Evolutionary conservation across 2,113 vertebrate species (phyloP).

Genomic region (Pseudonaja textilis): DNA sequence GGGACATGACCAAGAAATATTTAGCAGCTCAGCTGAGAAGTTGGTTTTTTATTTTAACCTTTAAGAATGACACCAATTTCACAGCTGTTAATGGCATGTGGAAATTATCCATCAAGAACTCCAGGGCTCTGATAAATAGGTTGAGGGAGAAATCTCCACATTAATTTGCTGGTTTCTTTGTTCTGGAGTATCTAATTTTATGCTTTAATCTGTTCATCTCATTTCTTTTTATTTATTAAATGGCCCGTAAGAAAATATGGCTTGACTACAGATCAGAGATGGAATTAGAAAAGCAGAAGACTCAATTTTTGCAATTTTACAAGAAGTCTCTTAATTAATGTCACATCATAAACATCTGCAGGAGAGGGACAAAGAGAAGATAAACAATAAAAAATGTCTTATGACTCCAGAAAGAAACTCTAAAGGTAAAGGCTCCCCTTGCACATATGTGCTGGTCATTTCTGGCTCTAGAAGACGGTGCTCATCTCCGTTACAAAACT

Average conservation of each 20-base stretch:
- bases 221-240: not conserved
- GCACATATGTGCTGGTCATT: too few relatives aligned
- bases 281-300: not conserved
- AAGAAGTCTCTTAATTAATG: not conserved
- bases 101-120: constrained; percentile 55
- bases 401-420: not conserved
- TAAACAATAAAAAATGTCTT: not conserved
- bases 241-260: constrained; percentile 35
- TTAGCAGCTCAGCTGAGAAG: constrained; percentile 51
- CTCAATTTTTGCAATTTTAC: not conserved
- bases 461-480: too few relatives aligned
- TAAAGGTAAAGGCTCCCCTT: not conserved
- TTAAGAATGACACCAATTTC: constrained; percentile 63
- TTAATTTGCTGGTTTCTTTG: constrained; percentile 51
- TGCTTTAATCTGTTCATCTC: constrained; percentile 48
- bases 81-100: constrained; percentile 62
- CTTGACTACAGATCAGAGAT: constrained; percentile 18
- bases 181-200: constrained; percentile 44
- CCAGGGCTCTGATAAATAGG: constrained; percentile 28
- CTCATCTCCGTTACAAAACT: too few relatives aligned
- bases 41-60: constrained; percentile 63
- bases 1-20: constrained; percentile 51
- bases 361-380: not conserved
- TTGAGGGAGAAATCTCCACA: constrained; percentile 41
- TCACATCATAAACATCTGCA: not conserved